Evolutionary conservation across 2,888 invertebrate genomes (phyloP).

Genomic region (Zygogramma bicolorata): DNA sequence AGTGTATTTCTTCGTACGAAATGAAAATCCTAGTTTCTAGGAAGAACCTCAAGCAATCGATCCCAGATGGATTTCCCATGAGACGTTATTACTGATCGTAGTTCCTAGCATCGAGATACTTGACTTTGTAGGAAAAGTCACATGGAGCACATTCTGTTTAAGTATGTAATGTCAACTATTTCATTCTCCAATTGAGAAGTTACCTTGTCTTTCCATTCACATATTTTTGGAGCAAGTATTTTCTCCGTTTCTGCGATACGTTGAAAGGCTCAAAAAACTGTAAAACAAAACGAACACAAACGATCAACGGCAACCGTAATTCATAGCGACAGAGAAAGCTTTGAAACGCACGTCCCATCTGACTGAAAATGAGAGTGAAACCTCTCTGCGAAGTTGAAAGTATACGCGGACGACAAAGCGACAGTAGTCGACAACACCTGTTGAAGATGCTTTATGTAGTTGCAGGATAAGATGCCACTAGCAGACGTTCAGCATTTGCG

Average conservation of each 20-base stretch:
- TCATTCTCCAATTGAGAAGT: no score
- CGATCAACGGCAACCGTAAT: background rate
- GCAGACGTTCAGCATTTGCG: constrained; percentile 38
- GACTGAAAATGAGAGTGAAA: constrained; percentile 33
- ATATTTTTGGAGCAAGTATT: background rate
- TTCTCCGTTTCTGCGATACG: background rate
- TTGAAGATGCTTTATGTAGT: constrained; percentile 37
- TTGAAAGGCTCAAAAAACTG: background rate
- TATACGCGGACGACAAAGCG: constrained; percentile 33
- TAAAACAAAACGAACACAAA: background rate
- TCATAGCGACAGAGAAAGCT: background rate
- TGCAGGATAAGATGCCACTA: constrained; percentile 31
- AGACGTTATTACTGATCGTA: no score
- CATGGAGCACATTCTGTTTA: no score
- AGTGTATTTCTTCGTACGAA: no score
- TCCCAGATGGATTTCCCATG: no score
- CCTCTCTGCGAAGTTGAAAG: constrained; percentile 33
- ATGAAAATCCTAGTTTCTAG: no score
- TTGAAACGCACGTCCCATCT: background rate
- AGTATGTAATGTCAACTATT: no score
- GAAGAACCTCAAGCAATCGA: no score
- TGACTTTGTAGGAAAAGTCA: no score
- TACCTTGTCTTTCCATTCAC: no score
- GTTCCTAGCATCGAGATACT: no score
- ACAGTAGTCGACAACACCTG: constrained; percentile 38